Conservation (phyloP, 2,797 vertebrate species). For the Sarcoramphus papa region DNA sequence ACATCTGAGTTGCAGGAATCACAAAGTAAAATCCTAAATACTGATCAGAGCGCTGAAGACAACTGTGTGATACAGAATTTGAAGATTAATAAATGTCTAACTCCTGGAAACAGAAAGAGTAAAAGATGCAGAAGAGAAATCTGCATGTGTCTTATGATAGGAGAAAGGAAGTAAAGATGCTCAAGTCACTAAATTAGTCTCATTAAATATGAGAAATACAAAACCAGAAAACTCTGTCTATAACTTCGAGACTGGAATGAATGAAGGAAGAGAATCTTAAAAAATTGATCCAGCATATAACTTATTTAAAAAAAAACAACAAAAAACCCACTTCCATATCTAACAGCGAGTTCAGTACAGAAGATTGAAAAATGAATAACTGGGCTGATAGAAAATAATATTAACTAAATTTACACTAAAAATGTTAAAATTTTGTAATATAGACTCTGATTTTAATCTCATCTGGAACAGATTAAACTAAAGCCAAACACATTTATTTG, state of each 20-base stretch:
- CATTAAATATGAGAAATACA: background rate
- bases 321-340: background rate
- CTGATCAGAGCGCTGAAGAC: background rate
- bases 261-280: background rate
- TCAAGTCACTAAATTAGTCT: background rate
- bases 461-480: background rate
- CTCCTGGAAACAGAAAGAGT: background rate
- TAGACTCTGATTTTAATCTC: background rate
- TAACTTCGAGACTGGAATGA: background rate
- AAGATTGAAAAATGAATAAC: background rate
- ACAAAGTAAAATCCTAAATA: background rate
- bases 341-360: background rate
- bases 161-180: background rate
- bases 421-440: background rate
- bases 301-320: background rate
- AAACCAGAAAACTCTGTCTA: background rate
- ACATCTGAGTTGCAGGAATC: background rate
- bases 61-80: background rate
- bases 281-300: background rate
- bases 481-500: background rate
- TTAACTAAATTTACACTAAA: background rate
- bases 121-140: background rate
- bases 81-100: background rate
- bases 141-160: background rate
- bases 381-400: background rate